Evolutionary conservation across 2,888 invertebrate species (phyloP).

Genomic region (Nebria salina): DNA sequence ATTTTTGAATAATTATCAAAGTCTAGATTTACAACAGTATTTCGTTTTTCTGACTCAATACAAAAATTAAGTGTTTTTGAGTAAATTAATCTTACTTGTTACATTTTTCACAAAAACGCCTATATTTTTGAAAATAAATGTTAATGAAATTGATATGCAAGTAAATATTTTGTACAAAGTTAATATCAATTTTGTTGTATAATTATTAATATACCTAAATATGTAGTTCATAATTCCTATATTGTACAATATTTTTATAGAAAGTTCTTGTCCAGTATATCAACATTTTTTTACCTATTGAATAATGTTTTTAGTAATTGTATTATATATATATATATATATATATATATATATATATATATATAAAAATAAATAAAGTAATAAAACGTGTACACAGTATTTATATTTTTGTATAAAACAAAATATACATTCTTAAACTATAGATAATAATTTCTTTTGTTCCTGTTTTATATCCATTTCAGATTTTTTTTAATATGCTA

Average conservation of each 20-base stretch:
- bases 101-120: not conserved
- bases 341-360: not conserved
- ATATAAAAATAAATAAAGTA: constrained; percentile 22
- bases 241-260: not conserved
- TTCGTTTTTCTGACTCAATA: not conserved
- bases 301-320: not conserved
- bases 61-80: not conserved
- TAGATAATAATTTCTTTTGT: not conserved
- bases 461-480: not conserved
- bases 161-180: constrained; percentile 1
- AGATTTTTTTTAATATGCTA: too few relatives aligned
- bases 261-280: not conserved
- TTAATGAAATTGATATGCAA: not conserved
- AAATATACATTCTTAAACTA: constrained; percentile 27
- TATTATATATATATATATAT: not conserved
- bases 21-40: too few relatives aligned
- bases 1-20: too few relatives aligned
- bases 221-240: not conserved
- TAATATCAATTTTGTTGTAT: not conserved
- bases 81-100: not conserved
- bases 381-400: constrained; percentile 41
- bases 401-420: constrained; percentile 46
- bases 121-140: not conserved
- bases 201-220: not conserved
- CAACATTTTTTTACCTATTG: constrained; percentile 12